Evolutionary conservation across 1,140 invertebrate genomes (phyloP), one percentile per base, ranked within the genome.

Genomic region (Drosophila tani): DNA sequence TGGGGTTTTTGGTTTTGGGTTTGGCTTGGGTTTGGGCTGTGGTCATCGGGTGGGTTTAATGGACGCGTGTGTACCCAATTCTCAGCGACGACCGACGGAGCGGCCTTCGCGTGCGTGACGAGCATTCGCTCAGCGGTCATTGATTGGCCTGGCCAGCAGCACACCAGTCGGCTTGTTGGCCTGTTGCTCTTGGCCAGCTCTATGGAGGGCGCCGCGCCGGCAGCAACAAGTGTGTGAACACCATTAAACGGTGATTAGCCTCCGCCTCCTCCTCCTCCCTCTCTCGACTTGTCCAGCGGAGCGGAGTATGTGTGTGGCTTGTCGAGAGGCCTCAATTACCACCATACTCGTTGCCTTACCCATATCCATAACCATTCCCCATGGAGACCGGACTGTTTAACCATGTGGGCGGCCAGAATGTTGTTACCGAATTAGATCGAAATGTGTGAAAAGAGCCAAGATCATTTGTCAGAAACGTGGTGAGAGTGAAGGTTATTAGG

Each of bases 21-120:
- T 51, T 40, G 27, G 27, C 27, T 6, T 35, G 12, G n/a, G 21
- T 50, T 35, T 57, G 58, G 40, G 14, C 45, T 55, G 65, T 56
- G 40, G 56, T 75, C 67, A 51, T 17, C 21, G 62, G 62, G 57
- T 45, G 67, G 74, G 82, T 88, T 88, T 88, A 88, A 83, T 49
- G 83, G 68, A 81, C 84, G 70, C 67, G 64, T 76, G 58, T 87
- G 83, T 87, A 82, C 84, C 75, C 78, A 88, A 87, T 87, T 87
- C 81, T 68, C 32, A 29, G 62, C 60, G 69, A 66, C 57, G 66
- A 69, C 63, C 62, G 41, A 60, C 62, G 65, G 58, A 59, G 76
- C 85, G 85, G 85, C 85, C 85, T 90, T 90, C 85, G 85, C 64
- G 81, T 90, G 85, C 85, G 85, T 90, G 85, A 91, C 85, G 81